Evolutionary conservation across 2,113 vertebrate genomes (phyloP).

Genomic region (Antennarius striatus): DNA sequence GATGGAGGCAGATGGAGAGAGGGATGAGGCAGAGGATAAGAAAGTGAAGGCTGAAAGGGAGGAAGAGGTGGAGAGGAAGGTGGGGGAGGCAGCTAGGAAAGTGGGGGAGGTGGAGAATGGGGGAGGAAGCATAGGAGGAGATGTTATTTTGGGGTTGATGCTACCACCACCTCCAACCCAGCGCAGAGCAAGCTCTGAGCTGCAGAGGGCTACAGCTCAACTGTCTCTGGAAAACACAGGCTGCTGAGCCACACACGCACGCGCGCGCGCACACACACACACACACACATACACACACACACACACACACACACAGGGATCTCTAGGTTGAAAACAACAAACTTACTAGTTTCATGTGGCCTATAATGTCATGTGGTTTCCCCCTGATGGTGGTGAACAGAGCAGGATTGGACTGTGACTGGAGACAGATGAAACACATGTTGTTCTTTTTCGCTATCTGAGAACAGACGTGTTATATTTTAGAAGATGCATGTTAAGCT

Average conservation of each 20-base stretch:
- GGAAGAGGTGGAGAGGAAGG: slow-evolving; percentile 53
- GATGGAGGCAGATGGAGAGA: slow-evolving; percentile 82
- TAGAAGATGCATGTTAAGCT: too few species aligned
- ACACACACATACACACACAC: slow-evolving; percentile 19
- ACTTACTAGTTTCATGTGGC: neutral
- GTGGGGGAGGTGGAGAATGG: slow-evolving; percentile 30
- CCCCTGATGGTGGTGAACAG: neutral
- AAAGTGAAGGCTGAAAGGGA: slow-evolving; percentile 82
- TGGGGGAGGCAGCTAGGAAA: slow-evolving; percentile 47
- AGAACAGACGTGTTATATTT: too few species aligned
- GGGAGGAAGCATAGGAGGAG: slow-evolving; percentile 24
- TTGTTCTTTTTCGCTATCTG: too few species aligned
- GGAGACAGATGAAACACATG: too few species aligned
- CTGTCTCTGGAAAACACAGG: slow-evolving; percentile 87
- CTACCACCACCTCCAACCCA: slow-evolving; percentile 66
- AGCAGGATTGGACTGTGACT: neutral
- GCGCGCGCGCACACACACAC: slow-evolving; percentile 4
- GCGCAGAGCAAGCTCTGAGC: slow-evolving; percentile 85
- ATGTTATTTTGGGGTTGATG: slow-evolving; percentile 56
- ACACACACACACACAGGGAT: neutral
- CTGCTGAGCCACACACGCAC: slow-evolving; percentile 71
- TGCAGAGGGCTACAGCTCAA: slow-evolving; percentile 89
- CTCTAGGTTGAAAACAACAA: slow-evolving; percentile 4
- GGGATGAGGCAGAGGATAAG: slow-evolving; percentile 81
- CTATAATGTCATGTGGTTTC: slow-evolving; percentile 11